phyloP scores from a whole-genome alignment of 2,113 vertebrate species.

The Thunnus maccoyii region DNA sequence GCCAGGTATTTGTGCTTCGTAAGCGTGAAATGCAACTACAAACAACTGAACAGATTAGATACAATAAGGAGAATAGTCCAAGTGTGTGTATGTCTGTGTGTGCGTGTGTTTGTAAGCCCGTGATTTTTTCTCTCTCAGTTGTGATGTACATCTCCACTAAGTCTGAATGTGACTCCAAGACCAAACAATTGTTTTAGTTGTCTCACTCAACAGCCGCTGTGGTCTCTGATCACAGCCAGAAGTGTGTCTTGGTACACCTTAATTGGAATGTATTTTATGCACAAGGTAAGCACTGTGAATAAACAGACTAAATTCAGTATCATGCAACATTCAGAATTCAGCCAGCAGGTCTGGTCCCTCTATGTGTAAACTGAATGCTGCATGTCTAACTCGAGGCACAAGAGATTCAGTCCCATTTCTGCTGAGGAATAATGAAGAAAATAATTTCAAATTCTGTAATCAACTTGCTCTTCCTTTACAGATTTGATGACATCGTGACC shows the following conservation, averaged over 20 bases:
- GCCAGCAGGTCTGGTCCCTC: not conserved
- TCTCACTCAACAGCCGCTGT: conserved; percentile 31
- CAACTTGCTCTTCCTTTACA: conserved; percentile 18
- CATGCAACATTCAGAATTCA: conserved; percentile 26
- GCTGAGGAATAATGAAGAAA: conserved; percentile 17
- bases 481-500: conserved; percentile 7
- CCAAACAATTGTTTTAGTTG: conserved; percentile 22
- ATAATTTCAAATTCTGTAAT: conserved; percentile 22
- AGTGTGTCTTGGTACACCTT: conserved; percentile 49
- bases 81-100: no score
- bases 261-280: conserved; percentile 66
- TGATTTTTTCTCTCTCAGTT: conserved; percentile 12
- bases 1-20: conserved; percentile 26
- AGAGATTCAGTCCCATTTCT: not conserved
- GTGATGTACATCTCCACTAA: conserved; percentile 18
- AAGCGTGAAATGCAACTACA: conserved; percentile 10
- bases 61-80: conserved; percentile 4
- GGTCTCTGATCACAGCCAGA: conserved; percentile 47
- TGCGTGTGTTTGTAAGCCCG: not conserved
- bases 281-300: conserved; percentile 53
- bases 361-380: not conserved
- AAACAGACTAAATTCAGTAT: conserved; percentile 38
- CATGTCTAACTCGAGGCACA: conserved; percentile 6
- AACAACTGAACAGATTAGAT: conserved; percentile 19
- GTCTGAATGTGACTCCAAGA: conserved; percentile 34